Evolutionary conservation across 2,797 vertebrate species (phyloP), one percentile per base, ranked within the genome.

Genomic region (Syngnathus acus): DNA sequence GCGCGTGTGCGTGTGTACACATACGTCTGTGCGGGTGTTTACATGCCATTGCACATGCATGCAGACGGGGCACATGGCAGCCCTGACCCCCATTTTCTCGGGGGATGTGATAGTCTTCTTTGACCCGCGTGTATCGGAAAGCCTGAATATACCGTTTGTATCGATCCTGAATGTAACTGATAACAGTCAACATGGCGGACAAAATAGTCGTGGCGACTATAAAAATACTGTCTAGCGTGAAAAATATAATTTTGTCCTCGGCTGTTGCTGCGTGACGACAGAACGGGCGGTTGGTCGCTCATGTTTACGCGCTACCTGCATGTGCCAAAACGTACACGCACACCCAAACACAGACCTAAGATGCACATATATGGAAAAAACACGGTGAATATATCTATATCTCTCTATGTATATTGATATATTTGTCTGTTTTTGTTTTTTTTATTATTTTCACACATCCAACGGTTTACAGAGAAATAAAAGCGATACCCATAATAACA

Each of bases 381-480:
- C 87, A 81, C 81, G 37, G 78, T 86, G 82, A 86, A 84, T 89
- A 86, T 89, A 80, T 89, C 13, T 65, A 48, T 64, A 37, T 38
- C 48, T 64, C 48, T 62, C 43, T 62, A 43, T 43, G 43, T 43
- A 43, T 62, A 40, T 48, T 26, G 21, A 45, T 45, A 62, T 14
- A 61, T 61, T 9, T 45, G 13, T 45, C 45, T 62, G 47, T 9
- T 45, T 62, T 10, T 54, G 4, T 53, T 39, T 45, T n/a, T 62
- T 17, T 11, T 48, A 45, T 50, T 82, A 87, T 86, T 76, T 83
- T 87, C 89, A 91, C 87, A 92, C 90, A 90, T 91, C 87, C 90
- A 90, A 89, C 83, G 89, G 86, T 91, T 87, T 90, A 92, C 90
- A 89, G 85, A 91, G 85, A 89, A 89, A 89, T 86, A 88, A 88